Base-by-base conservation (phyloP, 2,113 vertebrate genomes). In the Pholis gunnellus region DNA sequence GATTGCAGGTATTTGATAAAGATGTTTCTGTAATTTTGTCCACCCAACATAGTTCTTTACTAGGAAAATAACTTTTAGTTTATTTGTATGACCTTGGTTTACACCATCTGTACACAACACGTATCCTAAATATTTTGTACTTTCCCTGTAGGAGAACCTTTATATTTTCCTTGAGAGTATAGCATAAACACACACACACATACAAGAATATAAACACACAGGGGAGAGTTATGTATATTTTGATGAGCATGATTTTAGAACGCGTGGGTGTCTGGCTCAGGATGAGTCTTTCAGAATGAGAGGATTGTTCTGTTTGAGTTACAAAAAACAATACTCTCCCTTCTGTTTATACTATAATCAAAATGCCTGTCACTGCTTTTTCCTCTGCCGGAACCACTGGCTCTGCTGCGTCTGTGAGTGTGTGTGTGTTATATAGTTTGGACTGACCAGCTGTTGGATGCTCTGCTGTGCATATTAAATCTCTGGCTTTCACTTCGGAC, bases 331-430 rank as follows among this genome's bases (percentile, higher is more conserved):
- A 89, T 76, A 38, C 82, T 75, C 81, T 75, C 83, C 25, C 54
- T 52, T 87, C 80, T 93, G 92, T 91, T 92, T 85, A 91, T 80
- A 75, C 70, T 86, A 91, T 82, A 91, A 91, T 90, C 89, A 90
- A 88, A 92, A 92, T 73, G 81, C 87, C 79, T 86, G 83, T 92
- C 88, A 85, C 87, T 84, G 87, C 78, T 90, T 75, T 74, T 87
- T 89, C 78, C 81, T 87, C 84, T 85, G 79, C 90, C 59, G 87
- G 87, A 90, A 85, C 87, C 63, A 27, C 78, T 87, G 88, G 86
- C 82, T 84, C 70, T 70, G 78, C 68, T 75, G 69, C 44, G 17
- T 78, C 20, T 83, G 87, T 72, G 68, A 73, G 59, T 59, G 71
- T 81, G 72, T 40, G 75, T 86, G 48, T 83, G 63, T 83, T 82